These are phyloP conservation scores for Tricholaema leucomelas DNA, from an alignment of 2,113 vertebrate genomes.

Conservation along the genomic window DNA sequence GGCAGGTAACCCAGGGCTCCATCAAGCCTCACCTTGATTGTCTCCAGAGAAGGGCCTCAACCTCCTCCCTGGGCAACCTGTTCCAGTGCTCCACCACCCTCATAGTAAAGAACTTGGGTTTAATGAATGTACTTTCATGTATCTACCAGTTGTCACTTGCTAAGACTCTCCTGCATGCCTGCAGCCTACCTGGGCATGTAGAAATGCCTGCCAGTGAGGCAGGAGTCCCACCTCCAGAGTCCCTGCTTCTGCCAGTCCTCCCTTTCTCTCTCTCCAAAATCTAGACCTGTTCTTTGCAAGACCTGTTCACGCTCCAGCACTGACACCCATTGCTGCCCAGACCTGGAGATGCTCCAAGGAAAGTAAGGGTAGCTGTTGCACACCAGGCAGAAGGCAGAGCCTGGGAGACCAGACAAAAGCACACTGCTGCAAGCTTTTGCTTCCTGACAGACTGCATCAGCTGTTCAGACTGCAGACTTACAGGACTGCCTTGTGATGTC, in stretches of 20 bases:
- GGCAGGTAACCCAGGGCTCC: too few species aligned
- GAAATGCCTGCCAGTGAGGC: not conserved
- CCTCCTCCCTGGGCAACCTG: too few species aligned
- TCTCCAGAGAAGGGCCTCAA: too few species aligned
- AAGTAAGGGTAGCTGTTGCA: not conserved
- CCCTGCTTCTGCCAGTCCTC: not conserved
- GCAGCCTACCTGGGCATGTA: not conserved
- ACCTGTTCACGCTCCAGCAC: not conserved
- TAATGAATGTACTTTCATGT: not conserved
- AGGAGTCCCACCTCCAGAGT: not conserved
- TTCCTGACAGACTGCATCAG: not conserved
- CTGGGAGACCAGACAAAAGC: not conserved
- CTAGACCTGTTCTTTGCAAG: not conserved
- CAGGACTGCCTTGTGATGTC: not conserved
- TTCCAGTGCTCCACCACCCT: too few species aligned
- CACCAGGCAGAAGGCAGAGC: not conserved
- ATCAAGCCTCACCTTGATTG: too few species aligned
- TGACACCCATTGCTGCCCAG: not conserved
- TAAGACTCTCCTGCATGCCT: not conserved
- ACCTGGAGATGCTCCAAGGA: not conserved
- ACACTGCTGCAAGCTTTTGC: fast-evolving
- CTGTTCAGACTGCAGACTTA: not conserved
- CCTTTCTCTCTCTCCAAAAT: not conserved
- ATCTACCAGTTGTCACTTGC: not conserved
- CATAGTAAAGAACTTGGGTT: not conserved